phyloP scores from a whole-genome alignment of 2,888 invertebrate genomes.

The Linnaemya tessellans region DNA sequence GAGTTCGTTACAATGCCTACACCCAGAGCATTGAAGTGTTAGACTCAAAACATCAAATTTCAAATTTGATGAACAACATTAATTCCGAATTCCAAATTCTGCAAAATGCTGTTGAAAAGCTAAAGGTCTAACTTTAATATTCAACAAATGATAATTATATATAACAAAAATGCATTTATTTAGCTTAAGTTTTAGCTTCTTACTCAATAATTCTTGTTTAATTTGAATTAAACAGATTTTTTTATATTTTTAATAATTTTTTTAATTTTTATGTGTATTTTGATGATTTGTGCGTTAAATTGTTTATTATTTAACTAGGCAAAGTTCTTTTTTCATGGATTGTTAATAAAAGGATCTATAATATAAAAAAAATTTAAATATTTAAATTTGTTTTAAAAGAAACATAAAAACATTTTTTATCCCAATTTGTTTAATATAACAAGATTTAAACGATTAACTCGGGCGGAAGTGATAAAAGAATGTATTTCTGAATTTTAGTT shows the following conservation, averaged over 20 bases:
- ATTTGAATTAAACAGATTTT: background rate
- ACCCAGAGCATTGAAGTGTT: constrained; percentile 97
- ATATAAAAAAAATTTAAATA: too few species aligned
- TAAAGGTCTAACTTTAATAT: constrained; percentile 83
- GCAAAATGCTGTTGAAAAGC: constrained; percentile 89
- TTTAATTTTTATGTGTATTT: background rate
- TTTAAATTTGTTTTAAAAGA: too few species aligned
- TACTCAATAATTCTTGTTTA: background rate
- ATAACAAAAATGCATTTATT: constrained; percentile 25
- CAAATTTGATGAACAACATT: constrained; percentile 91
- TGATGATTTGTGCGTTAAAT: background rate
- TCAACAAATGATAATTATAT: background rate
- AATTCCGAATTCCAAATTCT: constrained; percentile 91
- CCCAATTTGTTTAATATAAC: too few species aligned
- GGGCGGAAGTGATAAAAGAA: too few species aligned
- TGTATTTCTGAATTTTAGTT: too few species aligned
- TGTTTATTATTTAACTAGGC: constrained; percentile 19
- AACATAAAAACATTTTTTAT: too few species aligned
- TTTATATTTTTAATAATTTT: background rate
- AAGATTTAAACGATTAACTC: too few species aligned
- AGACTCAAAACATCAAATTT: constrained; percentile 95
- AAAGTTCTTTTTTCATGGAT: constrained; percentile 5
- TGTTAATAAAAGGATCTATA: constrained; percentile 34
- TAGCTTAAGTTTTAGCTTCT: background rate
- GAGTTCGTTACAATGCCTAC: constrained; percentile 97